These are phyloP conservation scores for Ligdia adustata DNA, from an alignment of 2,888 invertebrate genomes.

Conservation along the genomic window DNA sequence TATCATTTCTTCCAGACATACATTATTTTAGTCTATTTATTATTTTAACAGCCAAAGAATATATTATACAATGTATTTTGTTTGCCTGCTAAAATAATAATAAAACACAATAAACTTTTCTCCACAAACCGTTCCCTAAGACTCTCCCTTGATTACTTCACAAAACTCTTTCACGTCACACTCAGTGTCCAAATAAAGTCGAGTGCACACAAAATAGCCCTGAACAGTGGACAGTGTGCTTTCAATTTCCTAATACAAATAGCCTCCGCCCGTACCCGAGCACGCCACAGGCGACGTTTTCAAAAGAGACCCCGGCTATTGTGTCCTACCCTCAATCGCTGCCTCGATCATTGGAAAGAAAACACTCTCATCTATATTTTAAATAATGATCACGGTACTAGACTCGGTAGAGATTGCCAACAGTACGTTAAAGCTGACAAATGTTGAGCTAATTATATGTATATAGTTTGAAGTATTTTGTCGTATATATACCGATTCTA, in stretches of 20 bases:
- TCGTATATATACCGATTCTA: too few relatives aligned
- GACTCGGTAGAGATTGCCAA: constrained; percentile 29
- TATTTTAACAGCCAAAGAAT: too few relatives aligned
- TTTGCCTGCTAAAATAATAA: too few relatives aligned
- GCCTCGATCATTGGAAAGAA: constrained; percentile 83
- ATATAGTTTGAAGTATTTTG: too few relatives aligned
- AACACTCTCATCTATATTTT: constrained; percentile 84
- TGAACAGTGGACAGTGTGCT: constrained; percentile 71
- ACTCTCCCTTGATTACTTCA: constrained; percentile 5
- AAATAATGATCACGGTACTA: constrained; percentile 77
- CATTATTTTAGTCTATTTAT: too few relatives aligned
- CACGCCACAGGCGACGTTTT: constrained; percentile 67
- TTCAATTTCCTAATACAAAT: constrained; percentile 83
- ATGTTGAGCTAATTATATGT: too few relatives aligned
- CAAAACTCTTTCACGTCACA: constrained; percentile 17
- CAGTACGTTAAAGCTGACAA: background rate
- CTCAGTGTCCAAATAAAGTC: constrained; percentile 43
- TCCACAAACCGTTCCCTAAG: too few relatives aligned
- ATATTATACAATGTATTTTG: too few relatives aligned
- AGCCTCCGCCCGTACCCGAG: constrained; percentile 62
- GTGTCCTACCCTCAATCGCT: constrained; percentile 76
- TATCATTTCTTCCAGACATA: too few relatives aligned
- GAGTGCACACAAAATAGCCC: constrained; percentile 38
- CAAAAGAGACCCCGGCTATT: constrained; percentile 67
- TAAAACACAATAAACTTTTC: too few relatives aligned